phyloP scores from a whole-genome alignment of 2,113 vertebrate genomes.

The Larimichthys polyactis region DNA sequence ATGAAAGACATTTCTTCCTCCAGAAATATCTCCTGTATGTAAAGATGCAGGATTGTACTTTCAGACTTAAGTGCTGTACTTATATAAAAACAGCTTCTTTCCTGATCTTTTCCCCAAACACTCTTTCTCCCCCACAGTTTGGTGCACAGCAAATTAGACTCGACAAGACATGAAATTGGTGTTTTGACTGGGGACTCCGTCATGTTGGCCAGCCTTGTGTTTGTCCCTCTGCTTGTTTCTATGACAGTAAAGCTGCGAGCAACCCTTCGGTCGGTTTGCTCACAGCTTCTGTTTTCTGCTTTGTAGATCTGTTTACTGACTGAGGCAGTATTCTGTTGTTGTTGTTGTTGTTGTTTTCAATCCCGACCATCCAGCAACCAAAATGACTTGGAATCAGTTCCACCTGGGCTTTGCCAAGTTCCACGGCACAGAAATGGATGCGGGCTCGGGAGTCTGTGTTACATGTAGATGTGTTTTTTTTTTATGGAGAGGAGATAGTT shows the following conservation, averaged over 20 bases:
- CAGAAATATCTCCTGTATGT: no score
- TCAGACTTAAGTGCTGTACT: conserved; percentile 22
- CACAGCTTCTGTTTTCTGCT: conserved; percentile 46
- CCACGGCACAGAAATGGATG: conserved; percentile 4
- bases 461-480: conserved; percentile 11
- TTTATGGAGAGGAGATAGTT: not conserved
- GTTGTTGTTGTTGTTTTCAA: not conserved
- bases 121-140: conserved; percentile 24
- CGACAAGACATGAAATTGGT: conserved; percentile 69
- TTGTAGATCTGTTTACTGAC: conserved; percentile 46
- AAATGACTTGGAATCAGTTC: conserved; percentile 36
- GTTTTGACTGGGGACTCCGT: conserved; percentile 57
- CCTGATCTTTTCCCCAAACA: conserved; percentile 3
- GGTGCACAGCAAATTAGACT: conserved; percentile 47
- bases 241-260: conserved; percentile 36
- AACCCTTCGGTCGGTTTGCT: conserved; percentile 22
- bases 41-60: conserved; percentile 3
- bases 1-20: no score
- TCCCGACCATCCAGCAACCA: not conserved
- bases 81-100: conserved; percentile 39
- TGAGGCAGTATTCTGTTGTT: not conserved
- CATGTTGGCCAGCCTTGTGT: not conserved
- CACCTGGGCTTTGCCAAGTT: conserved; percentile 24
- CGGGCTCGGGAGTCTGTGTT: conserved; percentile 4
- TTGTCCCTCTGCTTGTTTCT: conserved; percentile 40